Evolutionary conservation across 1,140 invertebrate species (phyloP).

Genomic region (Lycorma delicatula): DNA sequence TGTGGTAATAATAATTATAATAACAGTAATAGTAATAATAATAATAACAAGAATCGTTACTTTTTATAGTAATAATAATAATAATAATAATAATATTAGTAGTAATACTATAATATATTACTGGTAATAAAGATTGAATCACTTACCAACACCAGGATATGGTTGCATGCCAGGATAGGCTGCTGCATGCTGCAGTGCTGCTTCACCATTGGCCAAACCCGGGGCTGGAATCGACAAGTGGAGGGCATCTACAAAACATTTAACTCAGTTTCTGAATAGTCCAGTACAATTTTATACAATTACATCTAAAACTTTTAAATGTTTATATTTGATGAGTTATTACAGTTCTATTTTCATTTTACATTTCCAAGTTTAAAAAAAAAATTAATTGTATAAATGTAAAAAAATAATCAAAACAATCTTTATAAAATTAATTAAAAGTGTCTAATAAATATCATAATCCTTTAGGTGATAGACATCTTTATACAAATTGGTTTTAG

Average conservation of each 20-base stretch:
- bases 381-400: background rate
- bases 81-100: too few species aligned
- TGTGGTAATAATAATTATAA: too few species aligned
- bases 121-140: too few species aligned
- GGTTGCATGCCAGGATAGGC: constrained; percentile 82
- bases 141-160: constrained; percentile 86
- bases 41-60: too few species aligned
- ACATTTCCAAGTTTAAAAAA: background rate
- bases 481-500: too few species aligned
- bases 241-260: constrained; percentile 40
- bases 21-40: too few species aligned
- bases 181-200: constrained; percentile 67
- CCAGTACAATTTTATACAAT: background rate
- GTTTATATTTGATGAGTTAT: background rate
- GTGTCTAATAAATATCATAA: too few species aligned
- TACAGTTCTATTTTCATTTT: background rate
- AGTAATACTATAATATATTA: too few species aligned
- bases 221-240: constrained; percentile 77
- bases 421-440: too few species aligned
- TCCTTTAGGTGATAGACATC: too few species aligned
- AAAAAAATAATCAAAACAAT: background rate
- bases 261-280: background rate
- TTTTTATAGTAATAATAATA: too few species aligned
- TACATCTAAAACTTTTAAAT: background rate
- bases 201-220: constrained; percentile 80